Evolutionary conservation across 2,113 vertebrate species (phyloP), one percentile per base, ranked within the genome.

Genomic region (Ornithorhynchus anatinus): DNA sequence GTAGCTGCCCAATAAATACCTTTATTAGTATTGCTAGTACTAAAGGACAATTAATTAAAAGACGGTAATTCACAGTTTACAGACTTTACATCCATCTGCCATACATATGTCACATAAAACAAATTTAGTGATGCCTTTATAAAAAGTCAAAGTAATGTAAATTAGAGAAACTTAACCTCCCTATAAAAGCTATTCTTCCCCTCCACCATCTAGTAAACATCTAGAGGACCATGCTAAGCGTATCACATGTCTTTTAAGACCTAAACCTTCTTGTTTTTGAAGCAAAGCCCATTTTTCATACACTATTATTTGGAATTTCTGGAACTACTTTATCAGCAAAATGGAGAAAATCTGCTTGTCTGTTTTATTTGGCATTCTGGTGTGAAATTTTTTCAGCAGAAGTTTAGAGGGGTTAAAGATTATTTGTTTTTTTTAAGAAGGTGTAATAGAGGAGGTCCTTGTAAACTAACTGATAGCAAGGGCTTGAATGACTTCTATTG

Each of bases 21-120:
- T n/a, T n/a, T n/a, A n/a, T n/a, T n/a, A n/a, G n/a, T n/a, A n/a
- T n/a, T n/a, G n/a, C n/a, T n/a, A n/a, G n/a, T n/a, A n/a, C 40
- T 78, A 80, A 82, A 77, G 74, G 65, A 76, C 70, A 82, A 76
- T 84, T 82, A 82, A 80, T 80, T 87, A 40, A 85, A 84, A 69
- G 43, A 81, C 42, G 33, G 50, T 75, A 84, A 50, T 57, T 82
- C 50, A 67, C 64, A 68, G 40, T 79, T 79, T 85, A 57, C 29
- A 76, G 73, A 72, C 2, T 11, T 78, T 68, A 60, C 79, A 80
- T 84, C 79, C 80, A 79, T 66, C 40, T 80, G 29, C 43, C 40
- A 65, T 69, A 71, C 54, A 54, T 38, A 74, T 51, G 44, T 32
- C 48, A 60, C 59, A 66, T 84, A 59, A 37, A 79, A 69, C 48